Conservation (phyloP, 2,113 vertebrate genomes). For the Corythornis vintsioides region DNA sequence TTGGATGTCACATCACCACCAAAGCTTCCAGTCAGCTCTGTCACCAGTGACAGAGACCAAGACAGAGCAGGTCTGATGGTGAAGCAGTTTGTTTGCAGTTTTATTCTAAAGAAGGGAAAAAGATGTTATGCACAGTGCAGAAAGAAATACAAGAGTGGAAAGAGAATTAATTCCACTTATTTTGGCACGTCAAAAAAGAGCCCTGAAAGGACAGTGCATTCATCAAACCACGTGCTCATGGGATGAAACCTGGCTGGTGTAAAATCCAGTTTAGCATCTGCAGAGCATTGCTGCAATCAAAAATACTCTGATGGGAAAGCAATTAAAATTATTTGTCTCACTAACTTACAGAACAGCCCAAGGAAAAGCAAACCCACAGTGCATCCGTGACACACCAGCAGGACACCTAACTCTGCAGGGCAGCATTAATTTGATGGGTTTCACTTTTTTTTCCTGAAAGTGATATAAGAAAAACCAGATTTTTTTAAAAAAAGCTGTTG, state of each 20-base stretch:
- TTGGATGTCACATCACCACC: fast-evolving
- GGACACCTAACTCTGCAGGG: neutral
- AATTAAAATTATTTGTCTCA: neutral
- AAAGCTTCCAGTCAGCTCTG: neutral
- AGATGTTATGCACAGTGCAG: neutral
- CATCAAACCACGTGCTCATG: neutral
- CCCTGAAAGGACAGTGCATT: neutral
- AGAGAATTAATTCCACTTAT: neutral
- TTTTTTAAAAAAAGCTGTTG: neutral
- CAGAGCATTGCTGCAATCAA: neutral
- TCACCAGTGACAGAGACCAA: neutral
- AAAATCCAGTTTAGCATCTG: neutral
- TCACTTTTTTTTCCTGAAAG: neutral
- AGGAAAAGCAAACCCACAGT: fast-evolving
- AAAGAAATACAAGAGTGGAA: neutral
- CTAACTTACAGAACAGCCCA: neutral
- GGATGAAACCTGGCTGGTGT: neutral
- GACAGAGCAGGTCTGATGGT: neutral
- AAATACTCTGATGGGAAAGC: neutral
- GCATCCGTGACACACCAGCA: neutral
- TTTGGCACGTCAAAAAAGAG: neutral
- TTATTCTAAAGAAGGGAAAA: neutral
- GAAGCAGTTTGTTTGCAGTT: neutral
- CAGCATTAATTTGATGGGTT: neutral
- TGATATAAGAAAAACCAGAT: neutral